Evolutionary conservation across 2,113 vertebrate genomes (phyloP).

Genomic region (Campylomormyrus numenius): DNA sequence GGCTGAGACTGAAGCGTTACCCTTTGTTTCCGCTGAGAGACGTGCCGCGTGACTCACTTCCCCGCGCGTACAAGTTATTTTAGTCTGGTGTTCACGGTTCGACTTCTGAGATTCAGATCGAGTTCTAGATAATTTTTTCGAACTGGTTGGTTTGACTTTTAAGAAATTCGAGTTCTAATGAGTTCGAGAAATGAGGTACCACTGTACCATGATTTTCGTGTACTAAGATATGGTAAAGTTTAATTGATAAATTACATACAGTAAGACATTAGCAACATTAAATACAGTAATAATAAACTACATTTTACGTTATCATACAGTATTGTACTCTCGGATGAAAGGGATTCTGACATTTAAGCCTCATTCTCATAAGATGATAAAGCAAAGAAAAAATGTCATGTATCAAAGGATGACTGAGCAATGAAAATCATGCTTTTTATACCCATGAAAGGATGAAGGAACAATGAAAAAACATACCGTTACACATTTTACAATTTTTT

Average conservation of each 20-base stretch:
- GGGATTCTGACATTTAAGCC: neutral
- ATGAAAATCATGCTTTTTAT: neutral
- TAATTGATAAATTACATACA: neutral
- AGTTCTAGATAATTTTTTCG: too few relatives aligned
- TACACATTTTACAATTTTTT: too few relatives aligned
- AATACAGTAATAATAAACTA: neutral
- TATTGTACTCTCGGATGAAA: neutral
- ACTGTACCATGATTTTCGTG: neutral
- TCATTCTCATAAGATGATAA: neutral
- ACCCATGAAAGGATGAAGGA: neutral
- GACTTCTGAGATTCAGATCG: too few relatives aligned
- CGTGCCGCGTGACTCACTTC: too few relatives aligned
- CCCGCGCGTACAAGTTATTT: too few relatives aligned
- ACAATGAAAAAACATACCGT: neutral
- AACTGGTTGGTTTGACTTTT: too few relatives aligned
- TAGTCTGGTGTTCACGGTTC: too few relatives aligned
- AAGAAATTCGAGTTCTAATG: too few relatives aligned
- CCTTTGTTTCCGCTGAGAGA: too few relatives aligned
- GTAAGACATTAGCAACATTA: neutral
- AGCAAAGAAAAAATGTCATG: neutral
- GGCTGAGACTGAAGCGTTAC: too few relatives aligned
- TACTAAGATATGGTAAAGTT: neutral
- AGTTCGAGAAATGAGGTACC: too few relatives aligned
- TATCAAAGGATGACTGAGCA: neutral
- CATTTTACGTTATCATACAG: neutral